Evolutionary conservation across 1,140 invertebrate genomes (phyloP).

Genomic region (Drosophila nasuta): DNA sequence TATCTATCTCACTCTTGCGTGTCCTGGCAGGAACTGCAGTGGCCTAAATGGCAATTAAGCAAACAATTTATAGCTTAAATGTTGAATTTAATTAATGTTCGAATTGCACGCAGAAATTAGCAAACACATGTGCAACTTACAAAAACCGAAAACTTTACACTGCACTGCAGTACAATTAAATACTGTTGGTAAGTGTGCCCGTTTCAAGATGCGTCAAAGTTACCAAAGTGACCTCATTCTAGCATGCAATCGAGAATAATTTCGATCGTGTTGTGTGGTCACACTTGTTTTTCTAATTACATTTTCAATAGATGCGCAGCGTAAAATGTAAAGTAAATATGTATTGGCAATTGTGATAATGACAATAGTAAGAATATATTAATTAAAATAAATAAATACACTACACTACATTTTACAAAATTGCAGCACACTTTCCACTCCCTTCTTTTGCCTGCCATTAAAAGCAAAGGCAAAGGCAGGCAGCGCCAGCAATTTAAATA

Average conservation of each 20-base stretch:
- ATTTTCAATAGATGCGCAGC: too few species aligned
- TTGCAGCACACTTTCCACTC: background rate
- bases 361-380: too few species aligned
- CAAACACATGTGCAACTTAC: constrained; percentile 71
- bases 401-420: background rate
- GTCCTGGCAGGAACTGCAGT: constrained; percentile 14
- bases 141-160: constrained; percentile 44
- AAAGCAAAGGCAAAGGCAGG: constrained; percentile 2
- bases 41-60: constrained; percentile 81
- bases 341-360: too few species aligned
- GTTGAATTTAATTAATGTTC: constrained; percentile 81
- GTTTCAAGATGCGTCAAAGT: too few species aligned
- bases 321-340: too few species aligned
- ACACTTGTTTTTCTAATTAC: too few species aligned
- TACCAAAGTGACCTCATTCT: too few species aligned
- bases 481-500: constrained; percentile 79
- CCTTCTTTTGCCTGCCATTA: background rate
- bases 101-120: constrained; percentile 81
- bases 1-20: background rate
- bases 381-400: background rate
- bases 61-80: constrained; percentile 82
- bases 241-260: too few species aligned
- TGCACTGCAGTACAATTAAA: too few species aligned
- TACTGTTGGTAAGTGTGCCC: too few species aligned
- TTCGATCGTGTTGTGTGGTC: too few species aligned